These are phyloP conservation scores for Scaptomyza caliginosa DNA, from an alignment of 2,888 invertebrate species.

Conservation along the genomic window DNA sequence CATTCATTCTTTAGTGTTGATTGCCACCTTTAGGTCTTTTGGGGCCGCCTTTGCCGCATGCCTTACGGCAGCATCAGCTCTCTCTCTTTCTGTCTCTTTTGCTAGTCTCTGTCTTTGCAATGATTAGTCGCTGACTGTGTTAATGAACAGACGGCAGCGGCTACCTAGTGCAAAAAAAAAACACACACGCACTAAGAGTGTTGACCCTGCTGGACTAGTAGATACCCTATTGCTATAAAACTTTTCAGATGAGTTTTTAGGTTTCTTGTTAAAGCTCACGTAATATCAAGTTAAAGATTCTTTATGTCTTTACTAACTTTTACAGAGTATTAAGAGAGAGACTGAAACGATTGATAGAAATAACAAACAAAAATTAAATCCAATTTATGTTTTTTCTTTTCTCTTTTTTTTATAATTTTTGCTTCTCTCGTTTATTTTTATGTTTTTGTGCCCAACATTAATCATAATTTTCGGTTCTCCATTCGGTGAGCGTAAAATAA, in stretches of 20 bases:
- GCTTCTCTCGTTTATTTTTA: background rate
- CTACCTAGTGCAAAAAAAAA: constrained; percentile 65
- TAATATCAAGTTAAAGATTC: no score
- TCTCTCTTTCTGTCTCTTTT: constrained; percentile 12
- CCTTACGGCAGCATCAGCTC: constrained; percentile 29
- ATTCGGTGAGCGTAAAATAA: constrained; percentile 67
- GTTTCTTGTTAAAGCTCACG: no score
- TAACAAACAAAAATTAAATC: constrained; percentile 75
- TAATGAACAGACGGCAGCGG: constrained; percentile 60
- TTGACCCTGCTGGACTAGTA: background rate
- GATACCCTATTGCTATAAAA: constrained; percentile 9
- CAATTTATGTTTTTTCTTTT: constrained; percentile 56
- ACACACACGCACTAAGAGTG: no score
- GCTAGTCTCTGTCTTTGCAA: constrained; percentile 22
- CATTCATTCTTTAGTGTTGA: constrained; percentile 58
- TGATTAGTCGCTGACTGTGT: constrained; percentile 57
- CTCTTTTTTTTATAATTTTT: background rate
- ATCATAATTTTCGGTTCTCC: constrained; percentile 68
- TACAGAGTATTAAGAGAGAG: background rate
- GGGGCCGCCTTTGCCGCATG: constrained; percentile 37
- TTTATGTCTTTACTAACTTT: no score
- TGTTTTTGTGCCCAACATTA: constrained; percentile 54
- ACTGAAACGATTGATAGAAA: background rate
- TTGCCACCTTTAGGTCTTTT: constrained; percentile 70
- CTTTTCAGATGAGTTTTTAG: no score